Conservation (phyloP, 2,113 vertebrate species). For the Acanthochromis polyacanthus region DNA sequence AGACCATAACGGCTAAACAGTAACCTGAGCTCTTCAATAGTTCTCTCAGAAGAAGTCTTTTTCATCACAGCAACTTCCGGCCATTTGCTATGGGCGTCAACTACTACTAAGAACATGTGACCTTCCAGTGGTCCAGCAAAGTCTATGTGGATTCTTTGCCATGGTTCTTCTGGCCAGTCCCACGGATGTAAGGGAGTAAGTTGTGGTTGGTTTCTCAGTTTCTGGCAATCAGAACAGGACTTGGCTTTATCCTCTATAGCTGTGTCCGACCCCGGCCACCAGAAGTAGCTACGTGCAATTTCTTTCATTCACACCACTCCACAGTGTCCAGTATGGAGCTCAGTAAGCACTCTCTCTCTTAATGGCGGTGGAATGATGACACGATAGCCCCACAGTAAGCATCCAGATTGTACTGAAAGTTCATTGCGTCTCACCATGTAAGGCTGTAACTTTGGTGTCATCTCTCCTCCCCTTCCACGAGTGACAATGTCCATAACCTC, state of each 20-base stretch:
- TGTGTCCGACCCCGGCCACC: neutral
- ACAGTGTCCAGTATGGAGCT: neutral
- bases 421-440: slow-evolving; percentile 3
- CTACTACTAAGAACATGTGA: neutral
- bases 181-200: too few species aligned
- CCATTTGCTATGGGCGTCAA: slow-evolving; percentile 16
- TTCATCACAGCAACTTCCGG: neutral
- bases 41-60: neutral
- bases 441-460: neutral
- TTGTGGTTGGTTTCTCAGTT: slow-evolving; percentile 20
- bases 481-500: neutral
- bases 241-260: neutral
- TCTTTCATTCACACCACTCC: neutral
- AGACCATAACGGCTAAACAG: neutral
- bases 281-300: slow-evolving; percentile 1
- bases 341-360: neutral
- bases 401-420: slow-evolving; percentile 4
- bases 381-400: neutral
- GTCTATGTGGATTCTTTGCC: slow-evolving; percentile 11
- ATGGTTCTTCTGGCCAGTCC: slow-evolving; percentile 27
- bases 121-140: slow-evolving; percentile 23
- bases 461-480: neutral
- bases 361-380: slow-evolving; percentile 5
- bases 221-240: slow-evolving; percentile 4
- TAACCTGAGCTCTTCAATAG: slow-evolving; percentile 6